Evolutionary conservation across 2,113 vertebrate species (phyloP).

Genomic region (Numenius arquata): DNA sequence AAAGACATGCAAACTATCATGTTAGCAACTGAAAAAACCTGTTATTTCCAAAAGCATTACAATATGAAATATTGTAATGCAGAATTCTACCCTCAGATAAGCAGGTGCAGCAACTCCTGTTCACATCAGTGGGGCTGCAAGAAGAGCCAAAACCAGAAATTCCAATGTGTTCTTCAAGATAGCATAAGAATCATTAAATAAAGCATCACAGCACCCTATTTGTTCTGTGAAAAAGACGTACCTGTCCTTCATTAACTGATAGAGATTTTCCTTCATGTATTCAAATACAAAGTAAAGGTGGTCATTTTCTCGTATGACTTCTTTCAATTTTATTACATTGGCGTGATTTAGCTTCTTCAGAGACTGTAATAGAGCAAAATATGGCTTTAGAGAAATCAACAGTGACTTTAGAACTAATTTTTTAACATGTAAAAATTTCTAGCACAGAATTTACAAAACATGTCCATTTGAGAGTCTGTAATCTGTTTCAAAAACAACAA

Average conservation of each 20-base stretch:
- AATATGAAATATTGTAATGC: background rate
- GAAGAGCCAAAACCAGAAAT: background rate
- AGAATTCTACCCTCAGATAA: background rate
- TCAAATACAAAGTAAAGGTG: slow-evolving; percentile 99
- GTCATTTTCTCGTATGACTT: slow-evolving; percentile 97
- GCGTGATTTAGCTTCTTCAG: slow-evolving; percentile 98
- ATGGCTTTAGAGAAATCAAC: background rate
- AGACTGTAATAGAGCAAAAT: slow-evolving; percentile 78
- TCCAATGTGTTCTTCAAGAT: background rate
- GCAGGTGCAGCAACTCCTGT: background rate
- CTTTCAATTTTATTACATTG: slow-evolving; percentile 96
- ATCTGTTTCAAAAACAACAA: background rate
- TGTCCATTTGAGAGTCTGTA: background rate
- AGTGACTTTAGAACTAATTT: background rate
- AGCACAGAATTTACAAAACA: background rate
- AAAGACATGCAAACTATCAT: background rate
- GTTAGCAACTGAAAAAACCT: background rate
- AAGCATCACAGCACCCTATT: background rate
- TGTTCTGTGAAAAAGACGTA: slow-evolving; percentile 57
- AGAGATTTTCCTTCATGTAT: slow-evolving; percentile 99
- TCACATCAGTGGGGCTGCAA: background rate
- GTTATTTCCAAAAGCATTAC: background rate
- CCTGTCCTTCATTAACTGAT: slow-evolving; percentile 99
- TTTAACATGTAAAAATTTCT: background rate
- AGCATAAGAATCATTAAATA: background rate